phyloP scores from a whole-genome alignment of 2,113 vertebrate genomes.

The Siphamia tubifer region DNA sequence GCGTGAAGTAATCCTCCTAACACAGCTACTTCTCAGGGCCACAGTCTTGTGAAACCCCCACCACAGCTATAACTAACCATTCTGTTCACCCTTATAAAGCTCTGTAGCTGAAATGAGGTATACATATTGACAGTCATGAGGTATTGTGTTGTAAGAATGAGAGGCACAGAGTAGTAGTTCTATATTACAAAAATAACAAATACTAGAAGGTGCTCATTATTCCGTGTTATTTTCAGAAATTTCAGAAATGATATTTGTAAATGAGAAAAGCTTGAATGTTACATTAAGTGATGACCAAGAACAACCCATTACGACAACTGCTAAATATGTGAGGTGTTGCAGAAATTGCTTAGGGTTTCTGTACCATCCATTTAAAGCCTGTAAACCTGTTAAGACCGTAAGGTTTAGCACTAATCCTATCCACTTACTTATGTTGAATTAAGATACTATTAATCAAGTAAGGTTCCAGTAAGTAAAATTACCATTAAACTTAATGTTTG shows the following conservation, averaged over 20 bases:
- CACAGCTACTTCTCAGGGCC: conserved; percentile 32
- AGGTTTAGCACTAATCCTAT: not conserved
- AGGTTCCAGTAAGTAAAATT: not conserved
- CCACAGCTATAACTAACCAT: conserved; percentile 20
- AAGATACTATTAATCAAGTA: no score
- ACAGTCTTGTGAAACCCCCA: conserved; percentile 26
- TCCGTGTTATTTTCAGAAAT: no score
- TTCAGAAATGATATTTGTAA: not conserved
- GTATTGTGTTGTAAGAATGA: not conserved
- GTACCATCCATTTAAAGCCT: not conserved
- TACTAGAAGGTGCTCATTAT: no score
- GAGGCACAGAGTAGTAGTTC: not conserved
- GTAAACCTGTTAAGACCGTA: not conserved
- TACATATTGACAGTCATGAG: not conserved
- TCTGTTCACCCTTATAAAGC: not conserved
- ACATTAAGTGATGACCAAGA: not conserved
- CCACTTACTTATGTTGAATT: not conserved
- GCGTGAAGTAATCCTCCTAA: conserved; percentile 41
- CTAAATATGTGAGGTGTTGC: not conserved
- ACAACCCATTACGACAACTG: not conserved
- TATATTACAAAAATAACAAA: not conserved
- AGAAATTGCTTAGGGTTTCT: not conserved
- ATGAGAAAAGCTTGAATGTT: no score
- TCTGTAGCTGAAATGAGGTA: not conserved
- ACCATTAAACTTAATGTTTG: not conserved